Conservation (phyloP, 2,888 invertebrate species). For the Gnatocerus cornutus region DNA sequence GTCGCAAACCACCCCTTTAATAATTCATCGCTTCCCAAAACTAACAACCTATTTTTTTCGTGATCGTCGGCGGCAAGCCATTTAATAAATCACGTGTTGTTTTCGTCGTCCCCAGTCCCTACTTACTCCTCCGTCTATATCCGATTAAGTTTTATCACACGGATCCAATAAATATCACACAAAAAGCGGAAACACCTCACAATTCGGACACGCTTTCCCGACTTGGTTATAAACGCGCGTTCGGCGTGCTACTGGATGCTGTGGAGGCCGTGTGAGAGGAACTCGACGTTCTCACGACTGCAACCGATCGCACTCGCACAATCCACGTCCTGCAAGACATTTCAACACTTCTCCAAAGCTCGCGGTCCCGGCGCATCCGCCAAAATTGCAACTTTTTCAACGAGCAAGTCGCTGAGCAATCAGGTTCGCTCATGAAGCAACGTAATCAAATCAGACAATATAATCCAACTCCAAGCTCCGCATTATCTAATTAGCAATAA, state of each 20-base stretch:
- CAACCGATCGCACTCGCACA: constrained; percentile 57
- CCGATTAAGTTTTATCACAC: constrained; percentile 43
- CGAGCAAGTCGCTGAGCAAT: background rate
- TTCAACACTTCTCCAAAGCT: constrained; percentile 8
- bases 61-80: background rate
- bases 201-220: constrained; percentile 30
- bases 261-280: constrained; percentile 52
- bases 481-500: constrained; percentile 11
- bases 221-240: constrained; percentile 37
- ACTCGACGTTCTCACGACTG: constrained; percentile 52
- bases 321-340: constrained; percentile 53
- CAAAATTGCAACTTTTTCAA: constrained; percentile 4
- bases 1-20: constrained; percentile 3
- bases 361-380: constrained; percentile 25
- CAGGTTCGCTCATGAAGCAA: background rate
- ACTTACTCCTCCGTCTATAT: constrained; percentile 45
- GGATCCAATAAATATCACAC: constrained; percentile 18
- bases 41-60: background rate
- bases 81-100: constrained; percentile 46
- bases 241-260: constrained; percentile 58
- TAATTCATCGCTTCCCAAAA: constrained; percentile 13
- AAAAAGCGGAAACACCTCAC: constrained; percentile 41
- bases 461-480: background rate
- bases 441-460: constrained; percentile 9
- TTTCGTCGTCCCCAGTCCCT: constrained; percentile 20